phyloP scores from a whole-genome alignment of 2,797 vertebrate species.

The Danio tinwini region DNA sequence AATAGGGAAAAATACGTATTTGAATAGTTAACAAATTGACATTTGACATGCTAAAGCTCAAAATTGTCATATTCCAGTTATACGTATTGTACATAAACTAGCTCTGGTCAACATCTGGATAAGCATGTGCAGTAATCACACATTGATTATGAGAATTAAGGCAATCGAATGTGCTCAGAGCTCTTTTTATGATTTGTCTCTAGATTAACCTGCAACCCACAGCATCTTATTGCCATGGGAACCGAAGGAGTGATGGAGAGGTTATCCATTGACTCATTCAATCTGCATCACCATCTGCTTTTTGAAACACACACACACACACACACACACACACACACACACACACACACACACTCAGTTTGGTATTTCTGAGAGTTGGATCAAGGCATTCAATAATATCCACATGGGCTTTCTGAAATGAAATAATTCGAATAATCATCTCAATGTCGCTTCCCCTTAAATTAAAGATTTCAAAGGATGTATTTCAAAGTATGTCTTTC shows the following conservation, averaged over 20 bases:
- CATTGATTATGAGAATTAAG: slow-evolving; percentile 22
- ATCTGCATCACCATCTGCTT: slow-evolving; percentile 36
- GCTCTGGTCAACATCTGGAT: neutral
- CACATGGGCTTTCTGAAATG: slow-evolving; percentile 7
- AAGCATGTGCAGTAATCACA: neutral
- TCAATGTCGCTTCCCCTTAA: slow-evolving; percentile 1
- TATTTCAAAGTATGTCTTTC: slow-evolving; percentile 3
- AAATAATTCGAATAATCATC: slow-evolving; percentile 30
- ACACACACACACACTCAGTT: neutral
- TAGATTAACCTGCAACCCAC: slow-evolving; percentile 21
- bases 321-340: no score
- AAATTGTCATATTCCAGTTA: neutral
- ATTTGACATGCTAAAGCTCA: neutral
- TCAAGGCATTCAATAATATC: slow-evolving; percentile 15
- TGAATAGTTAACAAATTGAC: neutral
- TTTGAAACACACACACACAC: neutral
- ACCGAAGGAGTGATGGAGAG: slow-evolving; percentile 20
- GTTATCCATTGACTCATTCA: slow-evolving; percentile 20
- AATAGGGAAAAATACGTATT: neutral
- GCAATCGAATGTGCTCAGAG: neutral
- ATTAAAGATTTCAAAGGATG: slow-evolving; percentile 13
- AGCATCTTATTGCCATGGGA: slow-evolving; percentile 35
- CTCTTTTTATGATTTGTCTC: neutral
- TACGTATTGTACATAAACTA: neutral
- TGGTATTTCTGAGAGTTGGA: slow-evolving; percentile 18